Percentiles rank a stretch among this genome's conserved stretches.
Evolutionary conservation across 2,113 vertebrate species (phyloP).

Genomic region (Microtus ochrogaster): DNA sequence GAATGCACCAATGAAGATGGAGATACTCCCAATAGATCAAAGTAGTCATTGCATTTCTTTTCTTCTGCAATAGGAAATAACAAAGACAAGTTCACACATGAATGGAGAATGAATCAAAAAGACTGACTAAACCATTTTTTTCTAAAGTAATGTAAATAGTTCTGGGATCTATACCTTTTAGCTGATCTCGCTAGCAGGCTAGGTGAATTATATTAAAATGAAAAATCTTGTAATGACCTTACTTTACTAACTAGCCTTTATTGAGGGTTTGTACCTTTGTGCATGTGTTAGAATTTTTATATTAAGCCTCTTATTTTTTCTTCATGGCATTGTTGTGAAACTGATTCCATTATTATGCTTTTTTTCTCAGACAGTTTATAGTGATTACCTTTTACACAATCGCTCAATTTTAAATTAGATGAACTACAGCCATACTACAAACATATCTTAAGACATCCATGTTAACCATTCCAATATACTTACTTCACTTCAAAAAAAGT

Average conservation of each 20-base stretch:
- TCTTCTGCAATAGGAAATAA: constrained; percentile 34
- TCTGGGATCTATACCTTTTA: background rate
- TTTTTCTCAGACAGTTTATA: background rate
- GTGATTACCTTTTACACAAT: background rate
- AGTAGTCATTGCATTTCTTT: constrained; percentile 43
- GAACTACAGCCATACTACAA: constrained; percentile 12
- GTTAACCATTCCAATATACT: background rate
- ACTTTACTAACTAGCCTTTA: background rate
- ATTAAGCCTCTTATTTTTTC: background rate
- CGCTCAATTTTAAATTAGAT: background rate
- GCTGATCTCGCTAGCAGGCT: background rate
- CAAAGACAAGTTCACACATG: background rate
- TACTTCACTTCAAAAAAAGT: background rate
- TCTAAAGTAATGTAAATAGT: background rate
- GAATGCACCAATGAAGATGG: background rate
- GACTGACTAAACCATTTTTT: constrained; percentile 10
- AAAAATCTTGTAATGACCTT: constrained; percentile 18
- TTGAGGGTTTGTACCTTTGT: background rate
- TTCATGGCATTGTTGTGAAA: background rate
- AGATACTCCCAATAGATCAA: background rate
- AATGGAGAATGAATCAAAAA: background rate
- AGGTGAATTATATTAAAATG: background rate
- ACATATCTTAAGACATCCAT: background rate
- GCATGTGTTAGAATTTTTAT: background rate
- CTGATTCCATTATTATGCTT: background rate